Evolutionary conservation across 2,888 invertebrate genomes (phyloP).

Genomic region (Leucoma salicis): DNA sequence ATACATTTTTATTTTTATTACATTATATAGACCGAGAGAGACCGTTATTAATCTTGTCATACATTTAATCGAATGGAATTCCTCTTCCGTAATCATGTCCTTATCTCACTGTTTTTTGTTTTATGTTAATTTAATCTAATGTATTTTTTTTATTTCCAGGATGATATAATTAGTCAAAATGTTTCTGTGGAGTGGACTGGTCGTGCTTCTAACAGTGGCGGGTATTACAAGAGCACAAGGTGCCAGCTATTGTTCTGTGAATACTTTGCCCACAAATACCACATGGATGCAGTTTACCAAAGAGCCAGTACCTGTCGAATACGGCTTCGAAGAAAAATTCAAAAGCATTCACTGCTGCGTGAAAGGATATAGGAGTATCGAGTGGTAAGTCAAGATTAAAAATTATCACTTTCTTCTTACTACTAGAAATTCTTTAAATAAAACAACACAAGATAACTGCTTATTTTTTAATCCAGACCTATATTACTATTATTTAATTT

Average conservation of each 20-base stretch:
- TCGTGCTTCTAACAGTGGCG: conserved; percentile 48
- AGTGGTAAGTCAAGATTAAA: conserved; percentile 92
- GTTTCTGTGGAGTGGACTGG: conserved; percentile 42
- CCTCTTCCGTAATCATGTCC: neutral
- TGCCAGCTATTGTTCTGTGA: conserved; percentile 81
- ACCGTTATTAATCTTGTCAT: neutral
- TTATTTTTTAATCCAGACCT: too few relatives aligned
- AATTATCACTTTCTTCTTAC: too few relatives aligned
- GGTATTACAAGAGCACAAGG: conserved; percentile 44
- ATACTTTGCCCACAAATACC: conserved; percentile 81
- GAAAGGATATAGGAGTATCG: conserved; percentile 88
- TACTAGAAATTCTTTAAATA: too few relatives aligned
- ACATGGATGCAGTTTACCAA: conserved; percentile 88
- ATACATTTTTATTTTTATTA: too few relatives aligned
- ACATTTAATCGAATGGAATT: neutral
- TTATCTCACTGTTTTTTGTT: neutral
- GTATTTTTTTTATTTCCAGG: conserved; percentile 31
- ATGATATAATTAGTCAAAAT: conserved; percentile 48
- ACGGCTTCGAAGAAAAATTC: conserved; percentile 85
- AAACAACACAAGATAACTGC: too few relatives aligned
- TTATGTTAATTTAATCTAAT: neutral
- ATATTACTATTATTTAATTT: too few relatives aligned
- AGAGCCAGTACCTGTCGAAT: conserved; percentile 86
- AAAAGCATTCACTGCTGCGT: conserved; percentile 91
- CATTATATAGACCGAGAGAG: too few relatives aligned